Evolutionary conservation across 1,140 invertebrate species (phyloP), one percentile per base, ranked within the genome.

Genomic region (Campodea augens): DNA sequence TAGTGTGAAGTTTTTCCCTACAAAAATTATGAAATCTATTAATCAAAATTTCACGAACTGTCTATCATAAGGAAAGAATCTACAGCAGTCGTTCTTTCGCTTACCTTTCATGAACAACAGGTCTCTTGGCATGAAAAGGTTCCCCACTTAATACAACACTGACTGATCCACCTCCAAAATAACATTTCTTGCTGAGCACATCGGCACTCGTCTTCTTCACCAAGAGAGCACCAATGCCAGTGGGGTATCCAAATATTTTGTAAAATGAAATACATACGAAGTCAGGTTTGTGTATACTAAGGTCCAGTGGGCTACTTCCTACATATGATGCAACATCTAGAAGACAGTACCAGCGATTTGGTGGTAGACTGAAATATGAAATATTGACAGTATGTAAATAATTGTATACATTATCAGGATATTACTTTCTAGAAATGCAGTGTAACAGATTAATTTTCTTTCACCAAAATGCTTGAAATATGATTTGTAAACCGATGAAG

Each of bases 171-270:
- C 91, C 91, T 20, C 90, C 91, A 67, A 86, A 93, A 60, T 88
- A 95, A 37, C 61, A 66, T 66, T 79, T 86, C 12, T 72, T 62
- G n/a, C n/a, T 58, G 38, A 93, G 63, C 19, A 74, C 57, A 54
- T 69, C 23, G 2, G 66, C 64, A 52, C 75, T 77, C 1, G 62
- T 60, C 55, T 83, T 82, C 52, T 70, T 74, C 0, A 96, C 77
- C 39, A 97, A 54, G 2, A 97, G 60, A 27, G 85, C 88, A 23
- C 91, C 92, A 51, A 84, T 60, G n/a, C 82, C 92, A 45, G 90
- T 95, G 4, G 93, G 92, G 65, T 81, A 95, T 3, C 93, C 93
- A 69, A 98, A 96, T 55, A 98, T 87, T 72, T 98, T 98, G 64
- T 97, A 97, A 67, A 97, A 97, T 1, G 92, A 97, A 4, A 97